Evolutionary conservation across 2,113 vertebrate genomes (phyloP), one percentile per base, ranked within the genome.

Genomic region (Accipiter cooperii): DNA sequence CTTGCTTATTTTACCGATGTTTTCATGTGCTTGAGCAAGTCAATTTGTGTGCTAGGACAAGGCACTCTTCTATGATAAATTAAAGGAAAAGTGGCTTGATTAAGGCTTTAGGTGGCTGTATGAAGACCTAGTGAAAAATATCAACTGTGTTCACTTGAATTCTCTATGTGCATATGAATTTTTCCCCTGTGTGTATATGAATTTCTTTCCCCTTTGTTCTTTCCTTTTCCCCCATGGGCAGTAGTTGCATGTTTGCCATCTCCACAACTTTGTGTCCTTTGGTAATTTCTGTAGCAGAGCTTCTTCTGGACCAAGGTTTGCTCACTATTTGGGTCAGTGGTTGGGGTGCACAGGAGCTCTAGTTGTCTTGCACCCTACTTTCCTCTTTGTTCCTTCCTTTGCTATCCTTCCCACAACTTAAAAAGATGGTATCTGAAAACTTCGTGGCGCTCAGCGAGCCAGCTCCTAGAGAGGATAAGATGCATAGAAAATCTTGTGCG

Each of bases 271-370:
- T 6, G 2, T 21, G 3, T 19, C 38, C 60, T 49, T 5, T 5
- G 42, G 58, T 36, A 7, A 5, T 6, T 40, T 36, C 60, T 85
- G 52, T 33, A 40, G 31, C 44, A 36, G 65, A 26, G n/a, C 16
- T 47, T 2, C 24, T 22, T 46, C 22, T 60, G 44, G 44, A 24
- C n/a, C 8, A 5, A 3, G 21, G 25, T 26, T 71, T 54, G 26
- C 38, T n/a, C 40, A 1, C 29, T 8, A 0, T 49, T 81, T 0
- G 3, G n/a, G 46, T 10, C 1, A 0, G 36, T 26, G 75, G 17
- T 8, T 66, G 51, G 36, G n/a, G 33, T 19, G 8, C 64, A 18
- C 42, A 47, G 42, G 29, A 47, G 0, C 40, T 64, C 12, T 2
- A 4, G 2, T 54, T 57, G 47, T 34, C 60, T 36, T 73, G 33